phyloP scores from a whole-genome alignment of 2,888 invertebrate species.

The Watsonalla binaria region DNA sequence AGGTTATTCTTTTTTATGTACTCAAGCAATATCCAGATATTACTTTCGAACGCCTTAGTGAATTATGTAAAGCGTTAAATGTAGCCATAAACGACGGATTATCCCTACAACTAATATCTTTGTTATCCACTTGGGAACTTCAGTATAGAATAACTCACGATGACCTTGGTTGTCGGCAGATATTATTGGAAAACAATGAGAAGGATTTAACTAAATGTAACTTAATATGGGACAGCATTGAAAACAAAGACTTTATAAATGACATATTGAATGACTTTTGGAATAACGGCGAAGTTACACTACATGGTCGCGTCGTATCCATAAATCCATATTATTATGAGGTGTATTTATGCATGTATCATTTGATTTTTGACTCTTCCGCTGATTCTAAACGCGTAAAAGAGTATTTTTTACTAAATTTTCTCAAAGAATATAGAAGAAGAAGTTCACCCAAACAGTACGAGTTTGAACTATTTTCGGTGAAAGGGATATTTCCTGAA shows the following conservation, averaged over 20 bases:
- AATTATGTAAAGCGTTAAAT: constrained; percentile 58
- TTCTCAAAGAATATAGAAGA: constrained; percentile 63
- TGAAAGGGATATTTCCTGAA: constrained; percentile 73
- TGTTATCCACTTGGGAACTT: constrained; percentile 62
- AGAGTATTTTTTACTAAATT: constrained; percentile 66
- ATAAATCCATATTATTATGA: constrained; percentile 74
- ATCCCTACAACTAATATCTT: constrained; percentile 59
- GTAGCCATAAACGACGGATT: constrained; percentile 60
- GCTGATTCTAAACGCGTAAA: constrained; percentile 48
- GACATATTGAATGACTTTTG: constrained; percentile 68
- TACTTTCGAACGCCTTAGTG: constrained; percentile 45
- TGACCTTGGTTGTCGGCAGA: constrained; percentile 47
- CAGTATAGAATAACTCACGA: constrained; percentile 54
- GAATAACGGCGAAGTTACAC: constrained; percentile 69
- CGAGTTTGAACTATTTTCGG: constrained; percentile 70
- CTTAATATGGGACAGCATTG: constrained; percentile 62
- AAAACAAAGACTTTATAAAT: constrained; percentile 55
- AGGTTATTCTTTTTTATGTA: constrained; percentile 65
- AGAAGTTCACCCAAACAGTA: constrained; percentile 67
- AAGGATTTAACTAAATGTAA: constrained; percentile 48
- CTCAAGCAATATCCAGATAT: constrained; percentile 56
- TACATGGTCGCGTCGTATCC: constrained; percentile 61
- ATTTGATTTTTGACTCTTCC: constrained; percentile 47
- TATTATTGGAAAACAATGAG: constrained; percentile 48
- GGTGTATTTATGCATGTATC: constrained; percentile 64